Evolutionary conservation across 2,113 vertebrate genomes (phyloP).

Genomic region (Ophthalmolycus amberensis): DNA sequence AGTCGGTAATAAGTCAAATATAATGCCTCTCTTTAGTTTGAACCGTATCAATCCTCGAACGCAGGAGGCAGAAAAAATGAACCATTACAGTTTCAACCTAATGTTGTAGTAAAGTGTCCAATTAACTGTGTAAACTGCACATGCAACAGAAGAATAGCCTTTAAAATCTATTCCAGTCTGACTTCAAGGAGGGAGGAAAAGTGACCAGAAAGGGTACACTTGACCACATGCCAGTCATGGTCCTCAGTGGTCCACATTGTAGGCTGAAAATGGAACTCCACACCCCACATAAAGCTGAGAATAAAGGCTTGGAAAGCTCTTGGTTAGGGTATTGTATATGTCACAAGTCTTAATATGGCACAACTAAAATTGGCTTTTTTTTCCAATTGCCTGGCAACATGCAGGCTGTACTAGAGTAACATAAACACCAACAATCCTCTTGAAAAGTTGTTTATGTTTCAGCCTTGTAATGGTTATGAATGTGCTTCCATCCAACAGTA

Average conservation of each 20-base stretch:
- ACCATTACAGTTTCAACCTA: neutral
- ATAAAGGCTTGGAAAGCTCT: conserved; percentile 63
- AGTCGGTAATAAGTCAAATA: neutral
- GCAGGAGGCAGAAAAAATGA: neutral
- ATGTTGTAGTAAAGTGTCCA: conserved; percentile 6
- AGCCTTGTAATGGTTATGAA: neutral
- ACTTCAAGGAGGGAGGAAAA: conserved; percentile 40
- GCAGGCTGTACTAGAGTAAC: neutral
- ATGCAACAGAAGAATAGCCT: conserved; percentile 42
- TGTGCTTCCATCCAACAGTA: neutral
- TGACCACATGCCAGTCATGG: conserved; percentile 74
- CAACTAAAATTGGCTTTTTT: conserved; percentile 47
- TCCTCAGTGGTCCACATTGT: conserved; percentile 54
- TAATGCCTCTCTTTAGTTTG: neutral
- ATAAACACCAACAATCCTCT: neutral
- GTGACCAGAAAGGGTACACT: conserved; percentile 51
- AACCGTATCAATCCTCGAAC: neutral
- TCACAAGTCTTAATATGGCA: conserved; percentile 53
- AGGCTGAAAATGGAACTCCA: conserved; percentile 69
- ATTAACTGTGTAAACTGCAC: conserved; percentile 14
- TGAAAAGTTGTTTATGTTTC: neutral
- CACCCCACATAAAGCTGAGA: conserved; percentile 75
- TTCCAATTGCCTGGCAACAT: conserved; percentile 32
- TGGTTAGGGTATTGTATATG: conserved; percentile 38
- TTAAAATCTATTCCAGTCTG: conserved; percentile 61